Evolutionary conservation across 2,797 vertebrate genomes (phyloP), one percentile per base, ranked within the genome.

Genomic region (Halcyon chelicuti): DNA sequence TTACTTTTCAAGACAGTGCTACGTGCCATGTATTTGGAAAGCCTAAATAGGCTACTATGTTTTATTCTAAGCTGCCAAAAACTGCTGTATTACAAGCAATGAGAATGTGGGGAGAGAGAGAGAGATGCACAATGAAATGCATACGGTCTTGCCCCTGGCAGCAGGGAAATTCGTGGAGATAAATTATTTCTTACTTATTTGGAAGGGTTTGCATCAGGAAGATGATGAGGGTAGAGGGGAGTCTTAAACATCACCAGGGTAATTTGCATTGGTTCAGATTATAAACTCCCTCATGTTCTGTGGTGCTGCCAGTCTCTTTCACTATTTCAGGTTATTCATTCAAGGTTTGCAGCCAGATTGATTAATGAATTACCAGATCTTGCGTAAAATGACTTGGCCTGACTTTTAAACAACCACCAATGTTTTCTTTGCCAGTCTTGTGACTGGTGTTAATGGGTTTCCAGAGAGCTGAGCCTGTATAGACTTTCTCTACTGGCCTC

Each of bases 341-440:
- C 98, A 97, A 96, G 92, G 91, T 97, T 96, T 97, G 98, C 96
- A 97, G 98, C 96, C 91, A 90, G 96, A 95, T 92, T 96, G 97
- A 98, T 99, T 99, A 98, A 99, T 99, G 98, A 98, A 98, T 98
- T 94, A 97, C 98, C 97, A 98, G 97, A 97, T 98, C 97, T 98
- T 98, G 97, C 93, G 93, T 98, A 98, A 98, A 98, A 98, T 96
- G 93, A 98, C 96, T 98, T 98, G 97, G 97, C 97, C 93, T 98
- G 96, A 96, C 97, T 98, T 98, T 98, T 97, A 97, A 98, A 97
- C 93, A 97, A 81, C 97, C 95, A 95, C 86, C 88, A 92, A 29
- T 98, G 97, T 97, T 98, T 98, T 97, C 94, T 98, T 97, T 95
- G 92, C 92, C 94, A 95, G 94, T 97, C 96, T 98, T 97, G 95